Evolutionary conservation across 2,888 invertebrate species (phyloP).

Genomic region (Nomada fucata): DNA sequence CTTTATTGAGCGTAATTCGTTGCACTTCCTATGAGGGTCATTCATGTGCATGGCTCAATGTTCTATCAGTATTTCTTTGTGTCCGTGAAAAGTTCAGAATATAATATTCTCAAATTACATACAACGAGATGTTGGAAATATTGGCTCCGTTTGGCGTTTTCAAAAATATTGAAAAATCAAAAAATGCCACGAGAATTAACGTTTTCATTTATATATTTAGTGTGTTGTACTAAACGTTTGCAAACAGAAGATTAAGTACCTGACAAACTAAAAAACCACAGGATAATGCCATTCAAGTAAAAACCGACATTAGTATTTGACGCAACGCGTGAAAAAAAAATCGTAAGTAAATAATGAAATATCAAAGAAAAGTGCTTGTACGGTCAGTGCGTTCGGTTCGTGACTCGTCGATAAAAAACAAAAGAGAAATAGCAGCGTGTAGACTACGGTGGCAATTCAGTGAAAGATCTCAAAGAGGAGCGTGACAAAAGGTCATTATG

Average conservation of each 20-base stretch:
- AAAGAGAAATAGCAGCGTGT: constrained; percentile 18
- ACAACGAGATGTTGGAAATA: too few relatives aligned
- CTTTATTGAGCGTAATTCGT: constrained; percentile 5
- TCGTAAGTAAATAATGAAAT: neutral
- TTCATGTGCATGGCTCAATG: neutral
- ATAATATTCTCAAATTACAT: too few relatives aligned
- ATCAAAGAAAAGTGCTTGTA: neutral
- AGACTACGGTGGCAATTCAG: constrained; percentile 27
- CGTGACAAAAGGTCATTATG: constrained; percentile 69
- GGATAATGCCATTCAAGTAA: too few relatives aligned
- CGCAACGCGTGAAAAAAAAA: too few relatives aligned
- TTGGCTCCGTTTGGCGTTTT: too few relatives aligned
- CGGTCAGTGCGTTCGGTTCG: neutral
- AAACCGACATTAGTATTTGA: too few relatives aligned
- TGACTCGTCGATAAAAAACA: constrained; percentile 3
- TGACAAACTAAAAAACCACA: too few relatives aligned
- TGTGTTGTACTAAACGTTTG: too few relatives aligned
- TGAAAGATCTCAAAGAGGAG: constrained; percentile 53
- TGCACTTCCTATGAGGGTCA: neutral
- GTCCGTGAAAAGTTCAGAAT: neutral
- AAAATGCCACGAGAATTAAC: too few relatives aligned
- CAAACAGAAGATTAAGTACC: too few relatives aligned
- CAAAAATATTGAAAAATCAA: too few relatives aligned
- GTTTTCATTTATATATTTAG: too few relatives aligned
- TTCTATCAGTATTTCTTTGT: neutral